A percentile compares a stretch with the other conserved stretches of the same genome.
phyloP scores from a whole-genome alignment of 2,888 invertebrate species.

The Anodontia alba region DNA sequence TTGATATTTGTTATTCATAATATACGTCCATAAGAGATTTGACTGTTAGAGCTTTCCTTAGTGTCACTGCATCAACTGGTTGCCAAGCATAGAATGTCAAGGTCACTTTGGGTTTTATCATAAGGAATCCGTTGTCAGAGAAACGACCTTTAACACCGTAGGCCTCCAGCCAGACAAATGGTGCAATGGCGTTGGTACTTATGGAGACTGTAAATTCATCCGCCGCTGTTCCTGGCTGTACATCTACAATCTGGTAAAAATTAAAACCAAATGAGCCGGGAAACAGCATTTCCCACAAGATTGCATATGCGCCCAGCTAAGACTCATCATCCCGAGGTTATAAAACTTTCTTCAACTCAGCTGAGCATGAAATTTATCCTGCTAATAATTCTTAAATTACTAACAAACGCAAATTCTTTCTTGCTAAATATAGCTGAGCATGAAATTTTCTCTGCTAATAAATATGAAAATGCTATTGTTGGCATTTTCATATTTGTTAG shows the following conservation, averaged over 20 bases:
- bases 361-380: too few species aligned
- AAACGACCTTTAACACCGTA: slow-evolving; percentile 87
- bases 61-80: slow-evolving; percentile 22
- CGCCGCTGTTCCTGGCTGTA: slow-evolving; percentile 37
- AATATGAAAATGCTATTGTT: too few species aligned
- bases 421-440: too few species aligned
- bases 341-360: too few species aligned
- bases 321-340: too few species aligned
- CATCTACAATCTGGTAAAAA: slow-evolving; percentile 61
- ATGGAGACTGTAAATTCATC: slow-evolving; percentile 68
- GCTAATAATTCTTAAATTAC: too few species aligned
- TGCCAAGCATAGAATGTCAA: slow-evolving; percentile 73
- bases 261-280: slow-evolving; percentile 4
- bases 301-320: too few species aligned
- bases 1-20: slow-evolving; percentile 6
- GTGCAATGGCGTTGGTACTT: slow-evolving; percentile 73
- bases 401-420: too few species aligned
- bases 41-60: slow-evolving; percentile 58
- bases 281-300: too few species aligned
- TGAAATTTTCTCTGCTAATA: too few species aligned
- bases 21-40: slow-evolving; percentile 71
- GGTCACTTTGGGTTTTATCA: slow-evolving; percentile 76
- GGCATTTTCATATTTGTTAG: too few species aligned
- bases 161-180: slow-evolving; percentile 84
- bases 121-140: slow-evolving; percentile 90